These are phyloP conservation scores for Tricholauxania praeusta DNA, from an alignment of 2,888 invertebrate species.

Conservation along the genomic window DNA sequence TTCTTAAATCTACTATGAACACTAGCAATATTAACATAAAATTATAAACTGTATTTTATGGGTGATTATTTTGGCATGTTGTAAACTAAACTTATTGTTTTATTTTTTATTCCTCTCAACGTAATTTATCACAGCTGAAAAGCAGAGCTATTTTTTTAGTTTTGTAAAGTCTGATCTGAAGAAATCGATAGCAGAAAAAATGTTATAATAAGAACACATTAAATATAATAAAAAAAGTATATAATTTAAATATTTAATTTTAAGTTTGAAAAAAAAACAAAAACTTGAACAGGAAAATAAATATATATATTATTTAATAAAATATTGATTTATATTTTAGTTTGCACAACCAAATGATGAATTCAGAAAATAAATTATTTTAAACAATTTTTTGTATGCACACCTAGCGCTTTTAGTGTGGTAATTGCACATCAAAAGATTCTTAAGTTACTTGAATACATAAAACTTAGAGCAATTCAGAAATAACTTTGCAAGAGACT, in stretches of 20 bases:
- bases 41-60: neutral
- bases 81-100: slow-evolving; percentile 5
- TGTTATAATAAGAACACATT: slow-evolving; percentile 1
- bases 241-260: slow-evolving; percentile 21
- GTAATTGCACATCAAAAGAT: no score
- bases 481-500: no score
- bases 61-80: slow-evolving; percentile 6
- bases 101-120: neutral
- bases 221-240: slow-evolving; percentile 11
- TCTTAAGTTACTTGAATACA: no score
- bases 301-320: neutral
- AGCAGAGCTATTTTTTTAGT: slow-evolving; percentile 1
- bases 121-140: neutral
- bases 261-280: slow-evolving; percentile 23
- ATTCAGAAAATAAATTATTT: no score
- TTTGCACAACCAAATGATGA: no score
- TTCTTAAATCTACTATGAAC: no score
- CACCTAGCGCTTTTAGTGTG: no score
- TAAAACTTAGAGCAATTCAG: no score
- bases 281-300: slow-evolving; percentile 24
- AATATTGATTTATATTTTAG: no score
- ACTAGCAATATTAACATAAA: no score
- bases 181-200: slow-evolving; percentile 1
- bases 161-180: slow-evolving; percentile 14
- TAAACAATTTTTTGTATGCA: no score